A percentile compares a stretch with the other conserved stretches of the same genome.
Evolutionary conservation across 53 echinoderm and acorn worm species (phyloP).

Genomic region (Luidia sarsii): DNA sequence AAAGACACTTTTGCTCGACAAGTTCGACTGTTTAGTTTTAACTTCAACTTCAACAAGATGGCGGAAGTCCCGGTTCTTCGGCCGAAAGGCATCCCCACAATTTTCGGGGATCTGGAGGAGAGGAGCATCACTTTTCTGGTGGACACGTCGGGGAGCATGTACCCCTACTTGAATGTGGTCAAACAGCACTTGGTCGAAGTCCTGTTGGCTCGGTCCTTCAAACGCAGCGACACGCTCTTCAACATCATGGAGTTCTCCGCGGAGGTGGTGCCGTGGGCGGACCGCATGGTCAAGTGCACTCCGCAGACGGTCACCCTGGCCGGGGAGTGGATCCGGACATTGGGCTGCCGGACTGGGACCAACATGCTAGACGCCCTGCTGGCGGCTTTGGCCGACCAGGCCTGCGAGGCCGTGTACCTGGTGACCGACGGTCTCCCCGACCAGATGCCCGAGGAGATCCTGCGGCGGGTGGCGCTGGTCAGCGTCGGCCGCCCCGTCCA

Average conservation of each 20-base stretch:
- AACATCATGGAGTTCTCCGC: constrained; percentile 87
- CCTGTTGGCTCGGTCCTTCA: constrained; percentile 72
- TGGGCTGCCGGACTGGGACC: constrained; percentile 78
- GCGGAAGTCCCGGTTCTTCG: constrained; percentile 58
- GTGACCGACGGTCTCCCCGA: constrained; percentile 96
- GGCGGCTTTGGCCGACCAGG: constrained; percentile 70
- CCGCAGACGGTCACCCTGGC: constrained; percentile 91
- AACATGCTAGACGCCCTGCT: constrained; percentile 90
- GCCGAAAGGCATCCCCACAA: constrained; percentile 74
- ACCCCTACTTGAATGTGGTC: constrained; percentile 69
- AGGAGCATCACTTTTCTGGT: constrained; percentile 91
- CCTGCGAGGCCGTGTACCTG: constrained; percentile 84
- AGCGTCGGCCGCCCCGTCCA: constrained; percentile 80
- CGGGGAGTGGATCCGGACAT: constrained; percentile 83
- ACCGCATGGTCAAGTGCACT: constrained; percentile 89
- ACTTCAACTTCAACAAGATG: constrained; percentile 1
- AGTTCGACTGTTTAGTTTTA: too few species aligned
- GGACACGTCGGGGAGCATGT: constrained; percentile 93
- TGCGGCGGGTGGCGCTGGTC: constrained; percentile 61
- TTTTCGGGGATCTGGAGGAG: constrained; percentile 86
- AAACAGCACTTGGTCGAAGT: constrained; percentile 87
- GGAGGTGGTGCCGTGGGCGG: constrained; percentile 89
- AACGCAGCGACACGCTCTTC: constrained; percentile 79
- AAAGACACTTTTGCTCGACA: too few species aligned
- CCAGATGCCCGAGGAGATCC: constrained; percentile 75